phyloP scores from a whole-genome alignment of 2,113 vertebrate species.

The Macrotis lagotis region DNA sequence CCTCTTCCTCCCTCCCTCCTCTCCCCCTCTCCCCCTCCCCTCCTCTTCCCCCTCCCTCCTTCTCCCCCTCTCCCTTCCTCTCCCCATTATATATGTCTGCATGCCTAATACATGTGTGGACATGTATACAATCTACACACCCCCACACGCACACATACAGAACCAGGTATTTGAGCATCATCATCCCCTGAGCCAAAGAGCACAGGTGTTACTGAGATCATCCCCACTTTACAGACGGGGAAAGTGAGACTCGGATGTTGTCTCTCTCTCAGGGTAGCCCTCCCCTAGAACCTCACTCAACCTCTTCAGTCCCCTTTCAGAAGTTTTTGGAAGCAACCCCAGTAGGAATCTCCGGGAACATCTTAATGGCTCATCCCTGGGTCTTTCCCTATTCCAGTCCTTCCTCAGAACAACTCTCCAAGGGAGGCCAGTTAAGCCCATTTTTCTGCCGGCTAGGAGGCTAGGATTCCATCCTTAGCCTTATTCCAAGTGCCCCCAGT shows the following conservation, averaged over 20 bases:
- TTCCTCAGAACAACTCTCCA: no score
- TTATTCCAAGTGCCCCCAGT: no score
- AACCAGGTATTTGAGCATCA: no score
- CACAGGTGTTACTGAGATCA: not conserved
- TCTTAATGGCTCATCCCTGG: no score
- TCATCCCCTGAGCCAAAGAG: not conserved
- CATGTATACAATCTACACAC: no score
- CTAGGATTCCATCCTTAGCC: not conserved
- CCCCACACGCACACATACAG: not conserved
- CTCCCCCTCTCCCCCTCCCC: no score
- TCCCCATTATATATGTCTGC: no score
- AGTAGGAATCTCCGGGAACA: no score
- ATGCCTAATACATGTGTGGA: no score
- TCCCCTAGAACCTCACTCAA: no score
- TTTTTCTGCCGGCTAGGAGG: not conserved
- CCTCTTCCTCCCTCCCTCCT: not conserved
- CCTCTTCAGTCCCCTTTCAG: not conserved
- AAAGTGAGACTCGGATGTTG: not conserved
- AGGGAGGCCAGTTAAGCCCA: not conserved
- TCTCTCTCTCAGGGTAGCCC: no score
- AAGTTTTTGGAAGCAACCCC: not conserved
- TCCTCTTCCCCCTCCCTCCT: rapidly evolving
- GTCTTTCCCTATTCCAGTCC: no score
- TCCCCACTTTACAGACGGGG: not conserved
- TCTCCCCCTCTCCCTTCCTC: not conserved